Evolutionary conservation across 1,140 invertebrate genomes (phyloP).

Genomic region (Brachionus calyciflorus): DNA sequence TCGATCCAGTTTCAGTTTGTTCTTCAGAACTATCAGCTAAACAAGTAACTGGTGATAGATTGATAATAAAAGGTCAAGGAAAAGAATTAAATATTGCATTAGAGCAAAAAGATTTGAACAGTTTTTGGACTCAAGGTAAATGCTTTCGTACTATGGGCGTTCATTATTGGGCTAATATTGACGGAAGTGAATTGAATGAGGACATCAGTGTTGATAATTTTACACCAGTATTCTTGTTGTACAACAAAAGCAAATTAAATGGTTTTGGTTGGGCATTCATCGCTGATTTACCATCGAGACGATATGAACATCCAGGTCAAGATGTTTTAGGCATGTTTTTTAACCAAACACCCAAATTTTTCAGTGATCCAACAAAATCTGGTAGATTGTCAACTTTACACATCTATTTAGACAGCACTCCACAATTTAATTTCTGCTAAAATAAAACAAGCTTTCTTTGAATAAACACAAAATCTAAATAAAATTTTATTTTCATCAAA

Average conservation of each 20-base stretch:
- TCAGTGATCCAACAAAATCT: neutral
- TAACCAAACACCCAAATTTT: slow-evolving; percentile 48
- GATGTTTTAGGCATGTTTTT: slow-evolving; percentile 49
- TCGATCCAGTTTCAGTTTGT: slow-evolving; percentile 37
- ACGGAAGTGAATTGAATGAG: slow-evolving; percentile 45
- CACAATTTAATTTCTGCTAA: slow-evolving; percentile 50
- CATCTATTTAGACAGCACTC: slow-evolving; percentile 50
- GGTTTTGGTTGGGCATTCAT: slow-evolving; percentile 55
- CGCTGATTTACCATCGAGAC: slow-evolving; percentile 46
- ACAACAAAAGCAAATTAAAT: slow-evolving; percentile 55
- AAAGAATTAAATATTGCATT: slow-evolving; percentile 50
- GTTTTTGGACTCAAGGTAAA: slow-evolving; percentile 53
- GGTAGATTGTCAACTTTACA: slow-evolving; percentile 49
- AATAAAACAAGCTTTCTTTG: too few species aligned
- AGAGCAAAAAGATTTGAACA: slow-evolving; percentile 50
- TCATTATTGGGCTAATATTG: slow-evolving; percentile 54
- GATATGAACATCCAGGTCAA: slow-evolving; percentile 51
- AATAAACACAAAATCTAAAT: too few species aligned
- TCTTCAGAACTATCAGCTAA: neutral
- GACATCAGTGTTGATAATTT: slow-evolving; percentile 52
- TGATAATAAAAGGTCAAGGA: slow-evolving; percentile 47
- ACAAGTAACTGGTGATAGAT: slow-evolving; percentile 25
- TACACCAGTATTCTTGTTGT: slow-evolving; percentile 54
- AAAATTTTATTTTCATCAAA: too few species aligned
- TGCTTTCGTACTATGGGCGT: slow-evolving; percentile 56